Conservation (phyloP, 2,888 invertebrate species). For the Idaea biselata region DNA sequence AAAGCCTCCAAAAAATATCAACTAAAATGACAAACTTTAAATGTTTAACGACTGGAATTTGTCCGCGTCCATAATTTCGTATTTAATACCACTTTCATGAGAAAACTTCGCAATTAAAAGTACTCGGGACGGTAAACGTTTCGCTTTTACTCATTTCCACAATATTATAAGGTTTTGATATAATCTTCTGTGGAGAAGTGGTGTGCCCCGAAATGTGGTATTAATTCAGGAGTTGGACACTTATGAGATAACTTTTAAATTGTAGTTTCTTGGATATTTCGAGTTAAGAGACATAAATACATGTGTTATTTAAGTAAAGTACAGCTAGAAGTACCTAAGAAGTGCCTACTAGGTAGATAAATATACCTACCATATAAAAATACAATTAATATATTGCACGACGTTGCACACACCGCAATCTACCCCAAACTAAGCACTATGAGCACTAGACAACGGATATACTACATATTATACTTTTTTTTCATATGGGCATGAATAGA, state of each 20-base stretch:
- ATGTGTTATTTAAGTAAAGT: no score
- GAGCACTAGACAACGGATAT: no score
- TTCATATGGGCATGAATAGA: no score
- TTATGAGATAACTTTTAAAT: slow-evolving; percentile 1
- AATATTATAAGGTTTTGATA: not conserved
- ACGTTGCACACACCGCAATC: no score
- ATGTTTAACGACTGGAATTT: not conserved
- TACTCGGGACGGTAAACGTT: not conserved
- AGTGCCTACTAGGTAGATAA: no score
- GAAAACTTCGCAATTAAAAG: slow-evolving; percentile 1
- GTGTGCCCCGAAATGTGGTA: not conserved
- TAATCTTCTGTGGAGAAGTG: not conserved
- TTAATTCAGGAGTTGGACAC: not conserved
- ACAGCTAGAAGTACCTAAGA: no score
- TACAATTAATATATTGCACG: no score
- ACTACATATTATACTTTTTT: no score
- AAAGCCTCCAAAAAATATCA: not conserved
- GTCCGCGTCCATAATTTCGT: not conserved
- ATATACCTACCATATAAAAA: no score
- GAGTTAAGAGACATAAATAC: not conserved
- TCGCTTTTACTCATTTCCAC: not conserved
- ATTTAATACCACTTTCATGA: not conserved
- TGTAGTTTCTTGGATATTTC: not conserved
- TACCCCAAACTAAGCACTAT: no score
- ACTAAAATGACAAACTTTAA: not conserved